Conservation (phyloP, 2,797 vertebrate genomes). For the Cirrhinus mrigala region DNA sequence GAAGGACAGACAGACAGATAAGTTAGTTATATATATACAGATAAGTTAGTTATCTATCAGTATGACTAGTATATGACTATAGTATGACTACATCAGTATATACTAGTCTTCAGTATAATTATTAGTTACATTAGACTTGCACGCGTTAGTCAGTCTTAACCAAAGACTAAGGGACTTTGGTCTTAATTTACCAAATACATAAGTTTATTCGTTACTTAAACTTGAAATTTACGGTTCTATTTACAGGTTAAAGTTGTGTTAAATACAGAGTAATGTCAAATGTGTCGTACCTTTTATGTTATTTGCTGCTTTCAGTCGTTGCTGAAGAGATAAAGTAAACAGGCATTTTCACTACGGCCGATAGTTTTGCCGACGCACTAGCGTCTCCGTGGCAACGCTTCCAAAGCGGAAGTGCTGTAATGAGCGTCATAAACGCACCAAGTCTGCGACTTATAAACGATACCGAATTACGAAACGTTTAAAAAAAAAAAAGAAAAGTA, state of each 20-base stretch:
- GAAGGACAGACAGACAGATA: too few relatives aligned
- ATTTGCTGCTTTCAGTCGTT: slow-evolving; percentile 19
- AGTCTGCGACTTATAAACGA: not conserved
- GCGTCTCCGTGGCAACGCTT: slow-evolving; percentile 69
- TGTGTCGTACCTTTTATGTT: slow-evolving; percentile 14
- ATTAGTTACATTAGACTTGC: not conserved
- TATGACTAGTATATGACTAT: too few relatives aligned
- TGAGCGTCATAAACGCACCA: not conserved
- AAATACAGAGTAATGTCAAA: not conserved
- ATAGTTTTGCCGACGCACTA: slow-evolving; percentile 63
- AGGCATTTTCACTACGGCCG: slow-evolving; percentile 59
- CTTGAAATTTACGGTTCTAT: not conserved
- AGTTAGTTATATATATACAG: too few relatives aligned
- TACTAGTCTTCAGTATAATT: too few relatives aligned
- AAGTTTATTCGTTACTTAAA: not conserved
- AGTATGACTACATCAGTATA: too few relatives aligned
- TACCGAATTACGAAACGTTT: not conserved
- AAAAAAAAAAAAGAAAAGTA: not conserved
- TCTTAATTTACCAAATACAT: not conserved
- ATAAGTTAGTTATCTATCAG: too few relatives aligned
- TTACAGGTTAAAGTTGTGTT: not conserved
- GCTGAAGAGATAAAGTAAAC: not conserved
- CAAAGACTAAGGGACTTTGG: too few relatives aligned
- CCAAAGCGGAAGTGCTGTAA: slow-evolving; percentile 25
- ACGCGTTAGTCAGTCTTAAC: not conserved